A percentile compares a stretch with the other conserved stretches of the same genome.
These are phyloP conservation scores for Brenthis hecate DNA, from an alignment of 2,888 invertebrate species.

Conservation along the genomic window DNA sequence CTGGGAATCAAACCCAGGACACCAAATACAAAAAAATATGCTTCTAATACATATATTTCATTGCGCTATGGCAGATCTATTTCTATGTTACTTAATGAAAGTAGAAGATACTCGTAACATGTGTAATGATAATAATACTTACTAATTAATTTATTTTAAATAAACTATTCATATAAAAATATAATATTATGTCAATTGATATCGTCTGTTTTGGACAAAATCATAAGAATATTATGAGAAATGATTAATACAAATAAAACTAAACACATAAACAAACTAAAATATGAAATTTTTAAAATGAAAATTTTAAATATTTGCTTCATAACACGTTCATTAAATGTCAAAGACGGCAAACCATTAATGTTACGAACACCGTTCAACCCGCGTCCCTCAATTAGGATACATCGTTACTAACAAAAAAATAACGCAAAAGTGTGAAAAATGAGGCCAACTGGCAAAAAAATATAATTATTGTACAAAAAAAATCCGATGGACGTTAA, in stretches of 20 bases:
- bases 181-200: no score
- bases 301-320: not conserved
- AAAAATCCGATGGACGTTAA: not conserved
- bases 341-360: slow-evolving; percentile 35
- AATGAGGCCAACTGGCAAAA: slow-evolving; percentile 13
- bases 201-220: no score
- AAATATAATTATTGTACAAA: slow-evolving; percentile 21
- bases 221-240: not conserved
- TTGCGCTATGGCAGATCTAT: no score
- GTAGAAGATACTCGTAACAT: no score
- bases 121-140: no score
- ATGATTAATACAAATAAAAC: not conserved
- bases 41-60: no score
- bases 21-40: no score
- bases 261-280: not conserved
- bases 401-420: slow-evolving; percentile 39
- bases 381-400: slow-evolving; percentile 45
- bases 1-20: no score
- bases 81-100: no score
- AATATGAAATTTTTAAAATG: not conserved
- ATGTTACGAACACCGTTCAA: slow-evolving; percentile 46
- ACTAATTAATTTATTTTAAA: no score
- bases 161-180: no score
- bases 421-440: slow-evolving; percentile 14
- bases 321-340: slow-evolving; percentile 24